phyloP scores from a whole-genome alignment of 2,888 invertebrate species.

The Hirtodrosophila trivittata region DNA sequence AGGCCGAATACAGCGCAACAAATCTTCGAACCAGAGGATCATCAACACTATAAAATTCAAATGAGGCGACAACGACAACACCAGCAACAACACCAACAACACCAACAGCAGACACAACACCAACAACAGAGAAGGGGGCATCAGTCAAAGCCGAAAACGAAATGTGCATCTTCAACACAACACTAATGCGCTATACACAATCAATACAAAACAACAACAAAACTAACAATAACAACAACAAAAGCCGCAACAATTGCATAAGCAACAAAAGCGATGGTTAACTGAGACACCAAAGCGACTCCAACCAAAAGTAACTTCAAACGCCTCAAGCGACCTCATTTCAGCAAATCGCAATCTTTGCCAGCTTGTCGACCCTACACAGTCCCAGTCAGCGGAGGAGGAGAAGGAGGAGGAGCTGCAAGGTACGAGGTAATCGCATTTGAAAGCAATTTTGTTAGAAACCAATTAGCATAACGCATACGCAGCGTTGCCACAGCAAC shows the following conservation, averaged over 20 bases:
- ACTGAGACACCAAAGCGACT: conserved; percentile 25
- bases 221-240: conserved; percentile 21
- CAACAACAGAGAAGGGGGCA: conserved; percentile 29
- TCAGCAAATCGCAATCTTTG: conserved; percentile 64
- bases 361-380: conserved; percentile 36
- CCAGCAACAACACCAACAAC: conserved; percentile 5
- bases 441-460: neutral
- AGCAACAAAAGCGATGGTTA: conserved; percentile 19
- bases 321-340: conserved; percentile 63
- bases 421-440: too few relatives aligned
- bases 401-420: too few relatives aligned
- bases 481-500: conserved; percentile 39
- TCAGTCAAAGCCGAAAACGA: conserved; percentile 45
- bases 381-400: neutral
- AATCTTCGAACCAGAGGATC: conserved; percentile 35
- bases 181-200: conserved; percentile 45
- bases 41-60: conserved; percentile 61
- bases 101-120: neutral
- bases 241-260: conserved; percentile 14
- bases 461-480: conserved; percentile 47
- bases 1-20: conserved; percentile 32
- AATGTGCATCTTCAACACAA: conserved; percentile 65
- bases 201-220: conserved; percentile 38
- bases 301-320: conserved; percentile 16
- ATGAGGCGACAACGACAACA: conserved; percentile 45